Base-by-base conservation (phyloP, 2,888 invertebrate genomes). In the Torymus texanus region DNA sequence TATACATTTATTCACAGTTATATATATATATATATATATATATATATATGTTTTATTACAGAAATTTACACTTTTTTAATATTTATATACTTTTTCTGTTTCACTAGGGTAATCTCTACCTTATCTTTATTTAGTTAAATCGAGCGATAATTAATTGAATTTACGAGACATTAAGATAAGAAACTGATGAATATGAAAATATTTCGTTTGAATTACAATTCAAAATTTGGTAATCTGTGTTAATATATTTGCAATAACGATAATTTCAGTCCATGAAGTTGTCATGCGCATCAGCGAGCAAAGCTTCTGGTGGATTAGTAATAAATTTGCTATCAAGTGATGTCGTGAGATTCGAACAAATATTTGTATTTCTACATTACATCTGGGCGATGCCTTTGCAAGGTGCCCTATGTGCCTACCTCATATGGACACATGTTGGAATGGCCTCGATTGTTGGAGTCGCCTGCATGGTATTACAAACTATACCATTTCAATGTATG, bases 261-360 rank as follows among this genome's bases (percentile, higher is more conserved):
- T 41, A 71, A 75, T 78, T 81, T 2, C 75, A 90, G 90, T 90
- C 92, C n/a, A 86, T 93, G 68, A 88, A 91, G 29, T 85, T 93
- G 61, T 88, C 89, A 24, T 84, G 84, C 70, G 84, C 84, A 21
- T 83, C 87, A 12, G 84, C 86, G 16, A 90, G 81, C 81, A 81
- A 84, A 72, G 84, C 86, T 50, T 87, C 87, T 2, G 89, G 95
- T 83, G 97, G 96, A 0, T 95, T 96, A 89, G 93, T 97, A 84
- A 94, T 97, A 66, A 97, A 97, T 88, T 90, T 97, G 75, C 92
- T 97, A 91, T 96, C 96, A 0, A 97, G 96, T 85, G 97, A 97
- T 87, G 96, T 97, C 2, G 94, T 94, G 84, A 92, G 96, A 82
- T 96, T 97, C 88, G 97, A 97, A 87, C 90, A 94, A 88, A 93